A percentile compares a stretch with the other conserved stretches of the same genome.
Evolutionary conservation across 1,140 invertebrate species (phyloP).

Genomic region (Agrilus planipennis): DNA sequence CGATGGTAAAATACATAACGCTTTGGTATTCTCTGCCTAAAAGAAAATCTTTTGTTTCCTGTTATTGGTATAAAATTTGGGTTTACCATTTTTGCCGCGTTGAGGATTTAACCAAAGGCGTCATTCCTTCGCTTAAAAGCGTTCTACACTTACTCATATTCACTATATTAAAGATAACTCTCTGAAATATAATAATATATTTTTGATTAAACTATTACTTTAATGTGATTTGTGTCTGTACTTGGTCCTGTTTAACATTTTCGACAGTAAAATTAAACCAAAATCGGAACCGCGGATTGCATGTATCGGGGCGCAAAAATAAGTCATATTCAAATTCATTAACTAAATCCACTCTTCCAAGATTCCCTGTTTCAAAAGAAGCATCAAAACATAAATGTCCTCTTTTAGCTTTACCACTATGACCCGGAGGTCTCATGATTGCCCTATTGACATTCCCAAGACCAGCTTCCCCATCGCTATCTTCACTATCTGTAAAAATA

Average conservation of each 20-base stretch:
- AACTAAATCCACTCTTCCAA: conserved; percentile 88
- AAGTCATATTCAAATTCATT: conserved; percentile 94
- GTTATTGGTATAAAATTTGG: no score
- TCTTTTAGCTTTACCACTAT: conserved; percentile 84
- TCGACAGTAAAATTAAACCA: conserved; percentile 99
- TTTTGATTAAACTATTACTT: conserved; percentile 2
- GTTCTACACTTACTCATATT: conserved; percentile 90
- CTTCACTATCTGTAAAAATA: conserved; percentile 70
- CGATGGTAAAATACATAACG: conserved; percentile 88
- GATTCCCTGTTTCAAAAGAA: conserved; percentile 92
- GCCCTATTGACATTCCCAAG: conserved; percentile 88
- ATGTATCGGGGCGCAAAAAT: conserved; percentile 91
- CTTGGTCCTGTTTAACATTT: conserved; percentile 87
- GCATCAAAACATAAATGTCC: conserved; percentile 97
- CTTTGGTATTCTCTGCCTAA: conserved; percentile 72
- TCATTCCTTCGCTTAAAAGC: conserved; percentile 81
- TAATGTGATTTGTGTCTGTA: conserved; percentile 24
- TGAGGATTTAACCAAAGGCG: conserved; percentile 85
- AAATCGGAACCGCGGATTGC: conserved; percentile 80
- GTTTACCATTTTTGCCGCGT: conserved; percentile 86
- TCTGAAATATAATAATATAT: conserved; percentile 43
- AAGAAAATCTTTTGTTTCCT: conserved; percentile 12
- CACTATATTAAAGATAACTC: conserved; percentile 94
- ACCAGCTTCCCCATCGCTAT: conserved; percentile 88
- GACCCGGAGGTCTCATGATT: conserved; percentile 84